A percentile compares a stretch with the other conserved stretches of the same genome.
Evolutionary conservation across 2,888 invertebrate species (phyloP).

Genomic region (Tetragnatha montana): DNA sequence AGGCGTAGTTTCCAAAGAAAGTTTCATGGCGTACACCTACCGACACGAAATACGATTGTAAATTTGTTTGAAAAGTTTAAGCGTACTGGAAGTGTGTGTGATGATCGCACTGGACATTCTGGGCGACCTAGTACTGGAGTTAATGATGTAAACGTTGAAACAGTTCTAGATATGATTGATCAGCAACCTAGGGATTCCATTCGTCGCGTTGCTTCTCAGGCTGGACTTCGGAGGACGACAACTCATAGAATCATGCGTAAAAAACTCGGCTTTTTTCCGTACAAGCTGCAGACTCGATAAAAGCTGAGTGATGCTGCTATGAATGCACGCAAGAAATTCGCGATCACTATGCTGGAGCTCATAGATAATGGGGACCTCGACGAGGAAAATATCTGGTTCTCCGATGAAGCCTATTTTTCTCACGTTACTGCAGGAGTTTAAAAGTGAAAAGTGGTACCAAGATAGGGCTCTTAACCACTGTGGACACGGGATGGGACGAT

Average conservation of each 20-base stretch:
- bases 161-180: slow-evolving; percentile 1
- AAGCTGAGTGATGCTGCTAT: neutral
- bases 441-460: no score
- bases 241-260: slow-evolving; percentile 11
- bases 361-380: slow-evolving; percentile 31
- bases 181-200: neutral
- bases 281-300: slow-evolving; percentile 42
- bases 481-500: no score
- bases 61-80: slow-evolving; percentile 25
- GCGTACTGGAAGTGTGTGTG: slow-evolving; percentile 3
- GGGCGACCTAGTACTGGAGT: slow-evolving; percentile 6
- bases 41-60: neutral
- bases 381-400: slow-evolving; percentile 33
- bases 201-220: neutral
- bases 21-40: neutral
- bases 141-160: slow-evolving; percentile 19
- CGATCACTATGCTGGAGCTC: slow-evolving; percentile 25
- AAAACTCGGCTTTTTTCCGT: slow-evolving; percentile 26
- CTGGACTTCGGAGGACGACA: slow-evolving; percentile 12
- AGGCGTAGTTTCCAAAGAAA: slow-evolving; percentile 30
- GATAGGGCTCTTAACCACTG: no score
- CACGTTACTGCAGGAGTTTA: no score
- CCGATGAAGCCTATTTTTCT: slow-evolving; percentile 74
- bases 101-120: slow-evolving; percentile 32
- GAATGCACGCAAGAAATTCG: slow-evolving; percentile 8